These are phyloP conservation scores for Accipiter cooperii DNA, from an alignment of 2,113 vertebrate species.

Conservation along the genomic window DNA sequence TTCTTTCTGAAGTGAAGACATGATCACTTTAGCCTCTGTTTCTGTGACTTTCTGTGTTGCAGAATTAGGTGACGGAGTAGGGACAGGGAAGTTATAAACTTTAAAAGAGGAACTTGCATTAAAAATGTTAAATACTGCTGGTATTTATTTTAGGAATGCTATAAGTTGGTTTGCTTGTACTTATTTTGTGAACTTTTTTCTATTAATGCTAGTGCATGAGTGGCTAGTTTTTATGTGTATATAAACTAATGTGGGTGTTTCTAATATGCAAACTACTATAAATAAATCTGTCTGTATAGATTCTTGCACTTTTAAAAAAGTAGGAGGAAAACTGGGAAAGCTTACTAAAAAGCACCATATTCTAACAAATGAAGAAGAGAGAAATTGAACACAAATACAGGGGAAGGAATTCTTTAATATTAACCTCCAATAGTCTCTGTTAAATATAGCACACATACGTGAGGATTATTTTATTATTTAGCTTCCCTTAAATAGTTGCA, in stretches of 20 bases:
- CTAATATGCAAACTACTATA: neutral
- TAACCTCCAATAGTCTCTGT: neutral
- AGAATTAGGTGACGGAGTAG: neutral
- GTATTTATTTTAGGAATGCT: neutral
- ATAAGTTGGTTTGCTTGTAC: neutral
- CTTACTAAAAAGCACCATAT: neutral
- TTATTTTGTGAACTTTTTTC: neutral
- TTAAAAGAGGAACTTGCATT: neutral
- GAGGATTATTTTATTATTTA: neutral
- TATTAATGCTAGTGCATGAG: neutral
- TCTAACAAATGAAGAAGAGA: neutral
- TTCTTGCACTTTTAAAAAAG: neutral
- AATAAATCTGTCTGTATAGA: neutral
- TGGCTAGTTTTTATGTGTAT: neutral
- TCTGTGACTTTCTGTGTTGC: neutral
- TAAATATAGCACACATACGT: neutral
- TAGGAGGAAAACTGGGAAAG: neutral
- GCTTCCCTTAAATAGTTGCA: neutral
- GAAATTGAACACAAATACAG: neutral
- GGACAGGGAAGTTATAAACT: neutral
- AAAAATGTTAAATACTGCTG: neutral
- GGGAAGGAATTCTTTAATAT: neutral
- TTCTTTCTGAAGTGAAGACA: neutral
- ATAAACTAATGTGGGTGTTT: neutral
- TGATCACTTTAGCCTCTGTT: neutral